A percentile compares a stretch with the other conserved stretches of the same genome.
Evolutionary conservation across 2,113 vertebrate genomes (phyloP).

Genomic region (Sitta europaea): DNA sequence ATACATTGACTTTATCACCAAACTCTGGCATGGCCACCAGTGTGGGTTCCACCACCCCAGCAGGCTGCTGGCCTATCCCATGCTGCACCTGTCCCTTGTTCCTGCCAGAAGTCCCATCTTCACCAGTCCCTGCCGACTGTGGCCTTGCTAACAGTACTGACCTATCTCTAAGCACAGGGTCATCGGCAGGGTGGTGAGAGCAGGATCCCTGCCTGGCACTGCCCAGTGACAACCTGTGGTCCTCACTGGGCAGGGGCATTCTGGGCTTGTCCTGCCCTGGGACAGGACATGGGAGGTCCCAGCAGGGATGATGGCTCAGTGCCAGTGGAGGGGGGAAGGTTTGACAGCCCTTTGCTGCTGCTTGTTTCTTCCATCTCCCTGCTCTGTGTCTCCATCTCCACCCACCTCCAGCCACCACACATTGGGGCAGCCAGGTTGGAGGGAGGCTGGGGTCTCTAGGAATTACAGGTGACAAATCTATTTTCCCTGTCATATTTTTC

Average conservation of each 20-base stretch:
- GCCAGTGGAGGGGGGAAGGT: neutral
- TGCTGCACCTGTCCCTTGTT: neutral
- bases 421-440: neutral
- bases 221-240: neutral
- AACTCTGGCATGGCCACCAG: accelerated
- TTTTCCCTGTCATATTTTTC: neutral
- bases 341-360: neutral
- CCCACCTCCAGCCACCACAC: accelerated
- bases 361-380: neutral
- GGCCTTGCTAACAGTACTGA: neutral
- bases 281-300: neutral
- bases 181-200: accelerated
- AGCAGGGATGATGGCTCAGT: neutral
- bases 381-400: neutral
- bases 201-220: neutral
- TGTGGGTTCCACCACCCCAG: neutral
- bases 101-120: slow-evolving; percentile 1
- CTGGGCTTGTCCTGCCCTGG: neutral
- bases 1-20: neutral
- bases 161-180: neutral
- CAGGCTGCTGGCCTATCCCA: neutral
- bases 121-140: neutral
- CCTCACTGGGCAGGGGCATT: neutral
- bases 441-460: neutral
- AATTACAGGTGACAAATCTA: neutral